Conservation (phyloP, 1,140 invertebrate species). For the Drosophila quadrilineata region DNA sequence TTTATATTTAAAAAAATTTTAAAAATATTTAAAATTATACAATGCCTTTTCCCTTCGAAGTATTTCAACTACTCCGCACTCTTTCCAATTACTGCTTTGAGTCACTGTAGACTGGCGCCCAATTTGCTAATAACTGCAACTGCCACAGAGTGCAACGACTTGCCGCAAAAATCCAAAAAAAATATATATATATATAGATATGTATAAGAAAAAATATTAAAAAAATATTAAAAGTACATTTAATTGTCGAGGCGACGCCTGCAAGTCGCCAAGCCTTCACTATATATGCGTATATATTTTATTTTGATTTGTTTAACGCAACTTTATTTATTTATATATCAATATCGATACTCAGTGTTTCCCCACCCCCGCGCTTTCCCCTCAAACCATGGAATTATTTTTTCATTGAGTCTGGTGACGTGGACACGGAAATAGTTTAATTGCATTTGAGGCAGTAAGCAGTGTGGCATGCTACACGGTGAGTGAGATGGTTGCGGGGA, state of each 20-base stretch:
- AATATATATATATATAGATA: too few relatives aligned
- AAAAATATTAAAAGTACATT: not conserved
- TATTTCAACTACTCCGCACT: not conserved
- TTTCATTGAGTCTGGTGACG: constrained; percentile 58
- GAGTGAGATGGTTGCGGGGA: not conserved
- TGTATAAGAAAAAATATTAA: too few relatives aligned
- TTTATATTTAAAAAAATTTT: too few relatives aligned
- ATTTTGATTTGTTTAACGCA: constrained; percentile 14
- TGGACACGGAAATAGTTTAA: constrained; percentile 73
- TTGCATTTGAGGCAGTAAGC: constrained; percentile 55
- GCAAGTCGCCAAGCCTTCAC: constrained; percentile 45
- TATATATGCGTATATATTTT: not conserved
- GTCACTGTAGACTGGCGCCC: constrained; percentile 49
- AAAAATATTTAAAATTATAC: too few relatives aligned
- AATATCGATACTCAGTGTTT: constrained; percentile 33
- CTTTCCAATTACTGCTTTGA: not conserved
- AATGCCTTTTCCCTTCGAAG: not conserved
- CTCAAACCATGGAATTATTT: too few relatives aligned
- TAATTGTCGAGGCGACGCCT: constrained; percentile 35
- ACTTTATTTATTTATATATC: constrained; percentile 73
- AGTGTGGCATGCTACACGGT: not conserved
- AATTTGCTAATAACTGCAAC: constrained; percentile 69
- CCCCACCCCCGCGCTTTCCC: too few relatives aligned
- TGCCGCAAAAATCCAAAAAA: constrained; percentile 17
- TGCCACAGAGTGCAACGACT: constrained; percentile 5